Base-by-base conservation (phyloP, 2,888 invertebrate species). In the Amblyteles armatorius region DNA sequence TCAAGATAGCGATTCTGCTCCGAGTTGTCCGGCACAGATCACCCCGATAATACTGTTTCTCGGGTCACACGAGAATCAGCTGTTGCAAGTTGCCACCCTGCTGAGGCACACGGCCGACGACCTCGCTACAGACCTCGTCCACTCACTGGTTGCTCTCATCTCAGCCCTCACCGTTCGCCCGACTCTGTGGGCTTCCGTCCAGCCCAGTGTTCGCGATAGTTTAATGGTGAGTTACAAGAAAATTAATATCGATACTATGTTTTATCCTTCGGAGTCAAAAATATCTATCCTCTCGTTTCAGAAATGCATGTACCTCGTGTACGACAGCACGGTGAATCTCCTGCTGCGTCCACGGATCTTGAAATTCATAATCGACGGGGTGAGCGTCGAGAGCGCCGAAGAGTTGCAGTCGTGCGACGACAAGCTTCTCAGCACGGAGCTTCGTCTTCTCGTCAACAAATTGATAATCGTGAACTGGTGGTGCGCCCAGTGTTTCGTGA, bases 311-410 rank as follows among this genome's bases (percentile, higher is more conserved):
- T 94, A 93, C 78, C 83, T 94, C 65, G 92, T 93, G 2, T 94
- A 94, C 83, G 94, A 94, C 79, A 93, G 92, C 40, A 94, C 93
- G 0, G 94, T 94, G 0, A 94, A 94, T 85, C 83, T 94, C 3
- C 77, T 94, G 16, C 80, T 94, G 3, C 90, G 94, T 33, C 94
- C 94, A 3, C 89, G 94, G 48, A 94, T 94, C 40, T 88, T 94
- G 0, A 94, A 94, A 79, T 94, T 94, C 80, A 94, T 94, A 36
- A 94, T 93, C 76, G 94, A 94, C 63, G 94, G 94, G 3, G 94
- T 94, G 26, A 93, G 93, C 79, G 92, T 94, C 2, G 92, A 94
- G 71, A 94, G 93, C 33, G 93, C 94, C 1, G 94, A 94, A 76
- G 94, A 94, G 48, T 79, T 94, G n/a, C 93, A 93, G 73, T 93